A percentile compares a stretch with the other conserved stretches of the same genome.
Evolutionary conservation across 2,113 vertebrate genomes (phyloP).

Genomic region (Mionectes macconnelli): DNA sequence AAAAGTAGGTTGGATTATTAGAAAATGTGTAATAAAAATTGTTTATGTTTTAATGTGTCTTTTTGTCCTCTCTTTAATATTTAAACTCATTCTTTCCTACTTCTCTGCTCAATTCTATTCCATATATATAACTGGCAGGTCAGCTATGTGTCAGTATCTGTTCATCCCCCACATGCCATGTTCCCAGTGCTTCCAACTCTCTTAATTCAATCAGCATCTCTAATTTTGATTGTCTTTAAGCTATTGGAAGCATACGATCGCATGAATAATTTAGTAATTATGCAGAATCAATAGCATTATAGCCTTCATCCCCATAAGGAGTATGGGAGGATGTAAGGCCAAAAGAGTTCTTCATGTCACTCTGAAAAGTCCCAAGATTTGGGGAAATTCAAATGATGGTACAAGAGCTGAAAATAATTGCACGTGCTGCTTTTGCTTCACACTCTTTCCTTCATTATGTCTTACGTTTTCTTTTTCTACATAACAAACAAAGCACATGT

Average conservation of each 20-base stretch:
- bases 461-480: not conserved
- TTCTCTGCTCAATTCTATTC: not conserved
- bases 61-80: conserved; percentile 21
- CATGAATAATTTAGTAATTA: not conserved
- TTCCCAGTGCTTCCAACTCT: not conserved
- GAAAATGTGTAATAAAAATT: conserved; percentile 31
- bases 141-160: not conserved
- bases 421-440: not conserved
- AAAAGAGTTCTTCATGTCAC: not conserved
- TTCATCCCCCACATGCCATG: not conserved
- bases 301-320: not conserved
- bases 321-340: not conserved
- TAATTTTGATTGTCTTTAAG: not conserved
- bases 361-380: not conserved
- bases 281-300: not conserved
- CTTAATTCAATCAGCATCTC: not conserved
- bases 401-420: not conserved
- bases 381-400: not conserved
- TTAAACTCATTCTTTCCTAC: not conserved
- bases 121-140: not conserved
- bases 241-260: not conserved
- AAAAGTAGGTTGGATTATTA: conserved; percentile 13
- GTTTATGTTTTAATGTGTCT: conserved; percentile 1
- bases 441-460: not conserved
- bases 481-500: not conserved